phyloP scores from a whole-genome alignment of 2,888 invertebrate genomes.

The Ichneumoninae sp. region DNA sequence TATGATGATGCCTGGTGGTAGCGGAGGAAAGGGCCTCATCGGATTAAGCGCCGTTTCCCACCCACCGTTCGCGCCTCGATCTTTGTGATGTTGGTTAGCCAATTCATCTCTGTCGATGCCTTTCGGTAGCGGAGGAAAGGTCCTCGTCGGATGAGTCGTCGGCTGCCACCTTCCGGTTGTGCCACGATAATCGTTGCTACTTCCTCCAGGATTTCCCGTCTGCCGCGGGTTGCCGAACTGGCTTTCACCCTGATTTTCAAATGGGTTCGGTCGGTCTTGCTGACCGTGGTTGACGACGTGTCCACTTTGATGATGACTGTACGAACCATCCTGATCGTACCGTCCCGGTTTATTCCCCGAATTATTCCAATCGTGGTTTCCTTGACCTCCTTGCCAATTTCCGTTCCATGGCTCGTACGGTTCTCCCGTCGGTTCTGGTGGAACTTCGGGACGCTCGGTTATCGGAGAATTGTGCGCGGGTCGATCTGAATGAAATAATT shows the following conservation, averaged over 20 bases:
- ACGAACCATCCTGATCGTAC: conserved; percentile 34
- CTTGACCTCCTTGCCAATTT: conserved; percentile 31
- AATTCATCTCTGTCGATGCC: background rate
- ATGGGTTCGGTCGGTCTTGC: background rate
- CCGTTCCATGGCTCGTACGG: conserved; percentile 30
- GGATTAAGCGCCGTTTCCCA: conserved; percentile 9
- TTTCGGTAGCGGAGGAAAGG: conserved; percentile 10
- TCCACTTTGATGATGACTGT: conserved; percentile 26
- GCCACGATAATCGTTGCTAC: background rate
- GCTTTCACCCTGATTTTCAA: conserved; percentile 24
- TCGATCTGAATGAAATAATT: conserved; percentile 32
- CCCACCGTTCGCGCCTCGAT: conserved; percentile 6
- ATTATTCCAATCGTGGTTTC: conserved; percentile 33
- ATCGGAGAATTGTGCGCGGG: conserved; percentile 16
- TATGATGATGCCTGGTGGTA: background rate
- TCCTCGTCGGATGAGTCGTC: background rate
- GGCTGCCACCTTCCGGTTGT: conserved; percentile 20
- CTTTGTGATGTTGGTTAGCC: conserved; percentile 20
- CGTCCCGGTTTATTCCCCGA: background rate
- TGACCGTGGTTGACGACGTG: background rate
- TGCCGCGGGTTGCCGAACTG: conserved; percentile 16
- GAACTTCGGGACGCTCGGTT: background rate
- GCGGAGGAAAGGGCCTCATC: conserved; percentile 14
- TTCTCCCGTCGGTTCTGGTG: background rate
- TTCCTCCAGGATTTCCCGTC: conserved; percentile 3